Conservation (phyloP, 2,888 invertebrate species). For the Lepidocyrtoides sp. region DNA sequence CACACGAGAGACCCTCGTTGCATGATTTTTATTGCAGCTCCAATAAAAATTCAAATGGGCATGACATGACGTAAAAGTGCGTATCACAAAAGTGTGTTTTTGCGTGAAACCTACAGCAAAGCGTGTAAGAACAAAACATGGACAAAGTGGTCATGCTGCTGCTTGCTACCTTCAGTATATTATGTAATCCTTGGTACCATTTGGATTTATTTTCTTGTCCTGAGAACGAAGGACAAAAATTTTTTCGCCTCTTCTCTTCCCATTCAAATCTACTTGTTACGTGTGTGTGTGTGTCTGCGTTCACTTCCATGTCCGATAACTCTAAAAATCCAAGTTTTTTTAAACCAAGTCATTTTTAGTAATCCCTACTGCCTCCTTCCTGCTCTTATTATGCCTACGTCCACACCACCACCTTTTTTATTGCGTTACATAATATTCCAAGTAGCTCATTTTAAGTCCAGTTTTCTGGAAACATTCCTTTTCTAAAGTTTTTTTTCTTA, state of each 20-base stretch:
- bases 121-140: neutral
- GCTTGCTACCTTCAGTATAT: neutral
- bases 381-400: neutral
- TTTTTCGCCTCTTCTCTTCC: neutral
- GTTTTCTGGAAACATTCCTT: neutral
- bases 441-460: constrained; percentile 22
- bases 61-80: constrained; percentile 8
- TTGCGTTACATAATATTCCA: neutral
- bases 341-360: constrained; percentile 30
- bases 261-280: constrained; percentile 36
- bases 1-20: no score
- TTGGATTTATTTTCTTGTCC: constrained; percentile 17
- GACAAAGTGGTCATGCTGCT: constrained; percentile 27
- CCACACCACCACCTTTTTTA: neutral
- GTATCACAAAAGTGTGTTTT: neutral
- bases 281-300: neutral
- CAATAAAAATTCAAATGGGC: constrained; percentile 66
- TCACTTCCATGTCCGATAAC: constrained; percentile 1
- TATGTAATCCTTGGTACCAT: neutral
- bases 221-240: constrained; percentile 45
- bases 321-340: neutral
- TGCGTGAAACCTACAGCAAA: constrained; percentile 42
- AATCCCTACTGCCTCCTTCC: constrained; percentile 30
- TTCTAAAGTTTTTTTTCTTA: neutral
- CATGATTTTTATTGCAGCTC: constrained; percentile 50